A percentile compares a stretch with the other conserved stretches of the same genome.
Conservation (phyloP, 2,113 vertebrate species). For the Charina bottae region DNA sequence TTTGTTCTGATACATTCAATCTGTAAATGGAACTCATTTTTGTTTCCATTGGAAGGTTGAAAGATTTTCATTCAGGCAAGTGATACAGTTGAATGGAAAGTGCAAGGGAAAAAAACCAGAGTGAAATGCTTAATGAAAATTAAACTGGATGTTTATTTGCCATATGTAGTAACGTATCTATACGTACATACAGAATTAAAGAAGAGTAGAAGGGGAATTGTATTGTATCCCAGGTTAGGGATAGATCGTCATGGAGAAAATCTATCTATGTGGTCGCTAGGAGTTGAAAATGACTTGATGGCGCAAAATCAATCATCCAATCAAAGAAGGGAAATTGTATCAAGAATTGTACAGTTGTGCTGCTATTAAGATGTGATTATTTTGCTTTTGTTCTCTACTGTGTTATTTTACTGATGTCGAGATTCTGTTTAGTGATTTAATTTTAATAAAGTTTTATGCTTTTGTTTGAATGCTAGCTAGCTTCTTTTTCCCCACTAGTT, state of each 20-base stretch:
- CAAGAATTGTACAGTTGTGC: not conserved
- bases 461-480: not conserved
- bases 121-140: slow-evolving; percentile 57
- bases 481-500: not conserved
- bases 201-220: slow-evolving; percentile 17
- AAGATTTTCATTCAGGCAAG: slow-evolving; percentile 59
- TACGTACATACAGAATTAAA: not conserved
- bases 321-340: not conserved
- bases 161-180: slow-evolving; percentile 26
- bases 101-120: slow-evolving; percentile 46
- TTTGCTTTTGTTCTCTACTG: not conserved
- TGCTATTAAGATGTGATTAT: not conserved
- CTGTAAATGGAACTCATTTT: slow-evolving; percentile 70
- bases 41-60: slow-evolving; percentile 70
- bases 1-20: slow-evolving; percentile 72
- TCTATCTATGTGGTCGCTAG: not conserved
- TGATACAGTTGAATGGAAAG: slow-evolving; percentile 22
- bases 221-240: not conserved
- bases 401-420: not conserved
- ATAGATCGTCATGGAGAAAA: not conserved
- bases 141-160: slow-evolving; percentile 56
- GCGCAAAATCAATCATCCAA: not conserved
- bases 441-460: not conserved
- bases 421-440: not conserved
- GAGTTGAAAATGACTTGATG: not conserved